Conservation (phyloP, 1,140 invertebrate genomes). For the Hycleus cichorii region DNA sequence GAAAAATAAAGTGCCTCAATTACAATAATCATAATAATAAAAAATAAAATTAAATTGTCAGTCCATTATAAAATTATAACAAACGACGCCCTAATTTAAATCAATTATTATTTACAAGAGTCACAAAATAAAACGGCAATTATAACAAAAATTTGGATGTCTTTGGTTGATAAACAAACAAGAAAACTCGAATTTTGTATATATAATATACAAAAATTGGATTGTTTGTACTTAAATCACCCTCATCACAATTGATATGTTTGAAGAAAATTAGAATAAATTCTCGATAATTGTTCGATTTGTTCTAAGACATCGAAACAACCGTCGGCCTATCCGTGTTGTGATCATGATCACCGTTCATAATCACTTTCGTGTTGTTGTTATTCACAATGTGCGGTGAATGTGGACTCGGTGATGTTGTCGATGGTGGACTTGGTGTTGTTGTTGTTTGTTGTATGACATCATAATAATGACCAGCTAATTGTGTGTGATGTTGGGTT, state of each 20-base stretch:
- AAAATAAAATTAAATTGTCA: too few relatives aligned
- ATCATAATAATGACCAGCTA: conserved; percentile 28
- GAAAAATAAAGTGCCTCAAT: neutral
- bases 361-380: conserved; percentile 36
- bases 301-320: conserved; percentile 35
- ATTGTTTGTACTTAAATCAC: neutral
- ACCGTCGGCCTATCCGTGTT: conserved; percentile 37
- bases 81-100: too few relatives aligned
- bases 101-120: too few relatives aligned
- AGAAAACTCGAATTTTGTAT: neutral
- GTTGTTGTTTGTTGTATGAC: conserved; percentile 23
- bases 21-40: neutral
- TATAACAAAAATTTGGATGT: neutral
- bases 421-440: conserved; percentile 31
- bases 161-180: conserved; percentile 9
- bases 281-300: conserved; percentile 1
- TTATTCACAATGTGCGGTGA: conserved; percentile 25
- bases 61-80: too few relatives aligned
- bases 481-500: neutral
- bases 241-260: neutral
- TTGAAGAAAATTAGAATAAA: neutral
- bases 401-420: conserved; percentile 31
- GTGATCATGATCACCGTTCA: conserved; percentile 25
- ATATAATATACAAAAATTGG: neutral
- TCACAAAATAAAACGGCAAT: too few relatives aligned